Conservation (phyloP, 2,797 vertebrate genomes). For the Onychomys leucogaster region DNA sequence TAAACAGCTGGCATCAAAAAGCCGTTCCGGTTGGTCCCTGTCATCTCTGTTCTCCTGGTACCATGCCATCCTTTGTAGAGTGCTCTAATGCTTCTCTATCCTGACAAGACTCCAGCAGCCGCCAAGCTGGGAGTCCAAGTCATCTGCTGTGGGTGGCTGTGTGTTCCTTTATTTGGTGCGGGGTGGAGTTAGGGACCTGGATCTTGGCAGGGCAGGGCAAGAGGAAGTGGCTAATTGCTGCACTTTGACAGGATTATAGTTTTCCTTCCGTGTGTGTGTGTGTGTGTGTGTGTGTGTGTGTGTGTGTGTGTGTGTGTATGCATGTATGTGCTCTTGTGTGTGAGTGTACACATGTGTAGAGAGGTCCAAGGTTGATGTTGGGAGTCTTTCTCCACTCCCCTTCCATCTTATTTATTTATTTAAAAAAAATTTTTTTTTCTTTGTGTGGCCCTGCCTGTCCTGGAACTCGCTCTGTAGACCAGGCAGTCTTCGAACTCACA, state of each 20-base stretch:
- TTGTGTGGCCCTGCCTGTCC: neutral
- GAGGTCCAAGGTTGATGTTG: neutral
- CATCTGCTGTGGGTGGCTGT: neutral
- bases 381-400: neutral
- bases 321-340: neutral
- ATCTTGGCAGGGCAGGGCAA: neutral
- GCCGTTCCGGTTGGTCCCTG: constrained; percentile 91
- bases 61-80: constrained; percentile 90
- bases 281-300: no score
- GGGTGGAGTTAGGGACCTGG: neutral
- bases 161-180: neutral
- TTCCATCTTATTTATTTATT: neutral
- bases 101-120: constrained; percentile 45
- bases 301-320: no score
- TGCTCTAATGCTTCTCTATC: constrained; percentile 87
- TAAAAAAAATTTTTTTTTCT: neutral
- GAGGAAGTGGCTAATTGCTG: neutral
- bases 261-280: neutral
- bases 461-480: neutral
- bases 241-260: neutral
- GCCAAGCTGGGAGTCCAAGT: neutral
- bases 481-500: neutral
- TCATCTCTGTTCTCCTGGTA: constrained; percentile 92
- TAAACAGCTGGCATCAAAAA: constrained; percentile 91
- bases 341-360: neutral